Conservation (phyloP, 2,797 vertebrate genomes). For the Australoheros facetus region DNA sequence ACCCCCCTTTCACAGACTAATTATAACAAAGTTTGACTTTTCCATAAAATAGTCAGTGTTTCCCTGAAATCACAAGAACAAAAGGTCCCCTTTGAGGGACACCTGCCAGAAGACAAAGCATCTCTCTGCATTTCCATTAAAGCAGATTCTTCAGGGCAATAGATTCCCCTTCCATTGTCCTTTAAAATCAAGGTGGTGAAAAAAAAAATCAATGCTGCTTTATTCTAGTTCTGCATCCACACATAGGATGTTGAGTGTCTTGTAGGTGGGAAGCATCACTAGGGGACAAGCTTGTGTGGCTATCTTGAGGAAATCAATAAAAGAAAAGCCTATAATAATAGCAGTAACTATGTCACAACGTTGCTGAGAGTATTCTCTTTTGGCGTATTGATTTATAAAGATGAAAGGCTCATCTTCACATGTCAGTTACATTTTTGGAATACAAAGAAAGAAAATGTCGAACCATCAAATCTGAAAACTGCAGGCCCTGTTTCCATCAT, state of each 20-base stretch:
- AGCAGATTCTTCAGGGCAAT: slow-evolving; percentile 24
- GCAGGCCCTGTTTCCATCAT: background rate
- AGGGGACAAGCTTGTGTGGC: slow-evolving; percentile 27
- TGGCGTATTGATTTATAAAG: slow-evolving; percentile 15
- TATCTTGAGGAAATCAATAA: slow-evolving; percentile 65
- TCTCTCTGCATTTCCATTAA: slow-evolving; percentile 41
- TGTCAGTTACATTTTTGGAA: slow-evolving; percentile 12
- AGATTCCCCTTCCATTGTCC: slow-evolving; percentile 60
- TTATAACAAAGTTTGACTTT: slow-evolving; percentile 60
- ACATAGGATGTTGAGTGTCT: slow-evolving; percentile 53
- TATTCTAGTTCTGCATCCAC: slow-evolving; percentile 61
- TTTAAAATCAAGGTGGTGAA: slow-evolving; percentile 61
- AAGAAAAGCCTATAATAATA: background rate
- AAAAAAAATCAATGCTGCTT: slow-evolving; percentile 68
- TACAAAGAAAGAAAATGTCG: slow-evolving; percentile 7
- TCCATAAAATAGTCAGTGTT: slow-evolving; percentile 33
- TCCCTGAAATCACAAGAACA: slow-evolving; percentile 47
- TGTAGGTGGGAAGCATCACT: slow-evolving; percentile 22
- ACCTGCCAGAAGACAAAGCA: slow-evolving; percentile 41
- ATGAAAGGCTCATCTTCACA: slow-evolving; percentile 4
- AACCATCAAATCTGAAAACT: background rate
- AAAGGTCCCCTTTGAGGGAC: slow-evolving; percentile 48
- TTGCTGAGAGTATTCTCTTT: slow-evolving; percentile 23
- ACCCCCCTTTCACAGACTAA: slow-evolving; percentile 58
- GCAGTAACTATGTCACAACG: background rate